A percentile compares a stretch with the other conserved stretches of the same genome.
Conservation (phyloP, 2,888 invertebrate genomes). For the Diabrotica balteata region DNA sequence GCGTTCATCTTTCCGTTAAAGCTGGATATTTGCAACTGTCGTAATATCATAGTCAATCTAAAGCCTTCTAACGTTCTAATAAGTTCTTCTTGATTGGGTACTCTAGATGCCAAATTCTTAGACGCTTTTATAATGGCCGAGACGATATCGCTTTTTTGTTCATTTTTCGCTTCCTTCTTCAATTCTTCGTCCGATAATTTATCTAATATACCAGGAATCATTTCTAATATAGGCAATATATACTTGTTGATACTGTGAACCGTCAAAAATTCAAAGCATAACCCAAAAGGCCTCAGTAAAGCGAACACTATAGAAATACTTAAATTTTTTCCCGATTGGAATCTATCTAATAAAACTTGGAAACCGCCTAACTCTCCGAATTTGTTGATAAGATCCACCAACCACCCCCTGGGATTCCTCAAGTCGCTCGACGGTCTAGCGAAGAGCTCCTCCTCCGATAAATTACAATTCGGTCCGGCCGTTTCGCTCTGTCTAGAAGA, state of each 20-base stretch:
- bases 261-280: conserved; percentile 90
- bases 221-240: conserved; percentile 90
- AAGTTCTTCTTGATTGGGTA: conserved; percentile 84
- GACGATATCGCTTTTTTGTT: conserved; percentile 95
- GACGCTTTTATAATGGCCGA: conserved; percentile 93
- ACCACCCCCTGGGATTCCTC: conserved; percentile 90
- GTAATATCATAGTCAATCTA: conserved; percentile 92
- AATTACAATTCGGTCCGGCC: conserved; percentile 67
- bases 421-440: conserved; percentile 81
- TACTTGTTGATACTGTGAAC: conserved; percentile 90
- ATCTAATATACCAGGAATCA: conserved; percentile 88
- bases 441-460: conserved; percentile 74
- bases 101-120: conserved; percentile 85
- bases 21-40: conserved; percentile 91
- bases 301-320: conserved; percentile 81
- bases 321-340: conserved; percentile 76
- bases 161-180: conserved; percentile 93
- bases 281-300: conserved; percentile 88
- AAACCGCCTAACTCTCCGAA: conserved; percentile 93
- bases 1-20: conserved; percentile 99
- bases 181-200: conserved; percentile 94
- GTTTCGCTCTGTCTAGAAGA: conserved; percentile 78
- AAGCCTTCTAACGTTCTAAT: conserved; percentile 87
- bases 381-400: conserved; percentile 93
- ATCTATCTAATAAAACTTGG: conserved; percentile 81